Base-by-base conservation (phyloP, 2,888 invertebrate genomes). In the Erebia aethiops region DNA sequence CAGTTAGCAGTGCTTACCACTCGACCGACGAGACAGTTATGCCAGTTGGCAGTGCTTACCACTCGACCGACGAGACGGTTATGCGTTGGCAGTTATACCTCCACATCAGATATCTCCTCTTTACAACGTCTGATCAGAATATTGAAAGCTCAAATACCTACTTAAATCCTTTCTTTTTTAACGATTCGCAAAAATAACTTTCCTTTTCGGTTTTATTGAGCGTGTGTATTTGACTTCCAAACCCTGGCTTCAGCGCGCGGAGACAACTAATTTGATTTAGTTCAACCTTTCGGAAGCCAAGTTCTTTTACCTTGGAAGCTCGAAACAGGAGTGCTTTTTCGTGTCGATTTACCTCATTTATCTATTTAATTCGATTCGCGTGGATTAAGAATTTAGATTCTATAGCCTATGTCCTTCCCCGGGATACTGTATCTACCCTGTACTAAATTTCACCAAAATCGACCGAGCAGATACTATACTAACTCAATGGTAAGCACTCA, bases 191-290 rank as follows among this genome's bases (percentile, higher is more conserved):
- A 9, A 10, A 18, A 18, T 16, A 18, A 10, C 54, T 16, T 54
- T n/a, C 60, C 10, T 41, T 60, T 58, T 60, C 41, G 8, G 9
- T 35, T 60, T 60, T 60, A 60, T 41, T 41, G 16, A 41, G 10
- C 41, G 41, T 43, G 4, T 3, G 26, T 26, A 41, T 60, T 43
- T 35, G n/a, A 16, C 10, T 41, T 60, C 58, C 58, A 16, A 60
- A 41, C 11, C 41, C 60, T 10, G n/a, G 10, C 41, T 14, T 10
- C 41, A 46, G 61, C 46, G 7, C 3, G 7, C 43, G 18, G 56
- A 56, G 46, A 43, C 11, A 18, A 61, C 46, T 61, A 41, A 61
- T 61, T 43, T 46, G 46, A 61, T 61, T 61, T 61, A 61, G 8
- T 46, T 46, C 43, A 46, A 46, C 43, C 46, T 46, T 61, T 16